Evolutionary conservation across 2,797 vertebrate species (phyloP).

Genomic region (Bucorvus abyssinicus): DNA sequence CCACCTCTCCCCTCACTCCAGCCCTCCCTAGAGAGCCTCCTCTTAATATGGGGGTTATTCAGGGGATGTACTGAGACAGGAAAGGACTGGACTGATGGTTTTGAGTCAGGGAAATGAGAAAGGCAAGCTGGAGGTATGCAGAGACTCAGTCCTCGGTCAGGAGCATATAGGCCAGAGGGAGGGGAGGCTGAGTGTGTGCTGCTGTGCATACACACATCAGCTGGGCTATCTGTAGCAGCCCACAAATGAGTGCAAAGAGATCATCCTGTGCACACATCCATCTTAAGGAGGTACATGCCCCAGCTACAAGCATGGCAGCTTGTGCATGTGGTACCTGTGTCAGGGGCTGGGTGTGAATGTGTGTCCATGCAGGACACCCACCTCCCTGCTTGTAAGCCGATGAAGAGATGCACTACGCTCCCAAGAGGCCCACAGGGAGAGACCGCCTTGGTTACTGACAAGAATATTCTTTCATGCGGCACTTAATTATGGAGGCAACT

Average conservation of each 20-base stretch:
- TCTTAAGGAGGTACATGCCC: neutral
- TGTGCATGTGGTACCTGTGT: neutral
- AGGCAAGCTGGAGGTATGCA: neutral
- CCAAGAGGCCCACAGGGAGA: neutral
- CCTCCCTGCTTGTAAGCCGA: neutral
- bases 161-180: neutral
- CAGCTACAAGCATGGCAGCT: neutral
- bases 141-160: neutral
- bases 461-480: conserved; percentile 35
- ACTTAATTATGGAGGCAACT: conserved; percentile 44
- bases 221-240: neutral
- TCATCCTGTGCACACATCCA: neutral
- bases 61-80: neutral
- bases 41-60: neutral
- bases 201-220: neutral
- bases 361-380: neutral
- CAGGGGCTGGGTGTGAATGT: neutral
- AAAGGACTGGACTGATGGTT: neutral
- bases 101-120: neutral
- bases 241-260: neutral
- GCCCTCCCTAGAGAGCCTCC: neutral
- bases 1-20: neutral
- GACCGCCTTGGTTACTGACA: neutral
- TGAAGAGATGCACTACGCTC: neutral
- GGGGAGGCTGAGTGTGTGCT: neutral